Evolutionary conservation across 37 sponge, comb jelly and placozoan species (phyloP).

Genomic region (Hormiphora californensis): DNA sequence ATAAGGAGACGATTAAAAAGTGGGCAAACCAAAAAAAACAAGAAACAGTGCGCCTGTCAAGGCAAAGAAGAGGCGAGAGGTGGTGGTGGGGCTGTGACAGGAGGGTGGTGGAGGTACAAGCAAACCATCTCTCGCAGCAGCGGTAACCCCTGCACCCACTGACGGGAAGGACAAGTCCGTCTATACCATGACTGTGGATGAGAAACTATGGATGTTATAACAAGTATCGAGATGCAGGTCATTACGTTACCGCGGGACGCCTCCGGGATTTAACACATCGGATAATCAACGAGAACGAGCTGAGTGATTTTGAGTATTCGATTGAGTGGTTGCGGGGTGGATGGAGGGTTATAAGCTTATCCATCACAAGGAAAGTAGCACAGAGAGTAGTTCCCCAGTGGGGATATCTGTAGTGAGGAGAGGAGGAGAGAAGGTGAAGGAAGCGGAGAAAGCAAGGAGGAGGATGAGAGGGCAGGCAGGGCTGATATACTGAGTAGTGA

Average conservation of each 20-base stretch:
- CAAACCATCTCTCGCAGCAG: background rate
- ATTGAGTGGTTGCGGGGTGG: background rate
- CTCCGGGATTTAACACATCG: background rate
- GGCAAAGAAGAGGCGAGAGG: constrained; percentile 27
- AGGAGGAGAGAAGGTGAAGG: constrained; percentile 37
- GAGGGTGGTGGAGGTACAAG: background rate
- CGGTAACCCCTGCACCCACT: background rate
- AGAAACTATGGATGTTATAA: constrained; percentile 40
- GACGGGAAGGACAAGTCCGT: background rate
- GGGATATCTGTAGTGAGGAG: constrained; percentile 11
- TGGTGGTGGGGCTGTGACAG: background rate
- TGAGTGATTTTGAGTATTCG: background rate
- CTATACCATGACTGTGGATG: constrained; percentile 20
- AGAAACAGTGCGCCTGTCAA: background rate
- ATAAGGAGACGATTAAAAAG: constrained; percentile 11
- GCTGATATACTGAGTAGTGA: background rate
- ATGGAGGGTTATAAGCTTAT: background rate
- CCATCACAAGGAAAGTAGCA: background rate
- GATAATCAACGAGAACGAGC: background rate
- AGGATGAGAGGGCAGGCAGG: background rate
- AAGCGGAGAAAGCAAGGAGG: background rate
- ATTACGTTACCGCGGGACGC: constrained; percentile 3
- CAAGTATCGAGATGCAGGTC: constrained; percentile 21
- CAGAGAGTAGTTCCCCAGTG: constrained; percentile 17
- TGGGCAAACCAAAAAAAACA: constrained; percentile 25